These are phyloP conservation scores for Acanthis flammea DNA, from an alignment of 2,797 vertebrate species.

Conservation along the genomic window DNA sequence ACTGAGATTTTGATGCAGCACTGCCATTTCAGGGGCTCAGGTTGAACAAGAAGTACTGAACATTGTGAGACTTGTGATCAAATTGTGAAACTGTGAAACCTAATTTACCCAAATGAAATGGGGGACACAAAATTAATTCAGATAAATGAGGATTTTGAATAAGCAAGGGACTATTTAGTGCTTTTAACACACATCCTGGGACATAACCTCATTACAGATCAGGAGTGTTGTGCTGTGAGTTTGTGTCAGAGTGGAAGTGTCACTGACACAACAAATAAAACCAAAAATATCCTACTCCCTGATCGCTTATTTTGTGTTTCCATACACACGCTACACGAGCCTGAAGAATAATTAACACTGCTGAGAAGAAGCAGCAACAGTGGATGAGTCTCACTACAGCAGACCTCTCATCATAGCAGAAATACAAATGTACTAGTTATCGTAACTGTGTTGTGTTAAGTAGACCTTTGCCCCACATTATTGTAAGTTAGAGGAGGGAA, in stretches of 20 bases:
- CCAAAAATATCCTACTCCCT: slow-evolving; percentile 62
- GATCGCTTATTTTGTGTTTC: slow-evolving; percentile 58
- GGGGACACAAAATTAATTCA: slow-evolving; percentile 68
- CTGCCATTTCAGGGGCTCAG: neutral
- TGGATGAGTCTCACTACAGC: slow-evolving; percentile 56
- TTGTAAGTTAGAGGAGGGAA: slow-evolving; percentile 50
- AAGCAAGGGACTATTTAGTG: slow-evolving; percentile 63
- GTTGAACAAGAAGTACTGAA: slow-evolving; percentile 4
- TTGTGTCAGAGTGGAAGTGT: slow-evolving; percentile 64
- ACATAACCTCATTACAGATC: slow-evolving; percentile 64
- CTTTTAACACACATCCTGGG: slow-evolving; percentile 58
- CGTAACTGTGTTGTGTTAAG: slow-evolving; percentile 54
- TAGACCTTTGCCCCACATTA: slow-evolving; percentile 66
- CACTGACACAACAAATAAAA: slow-evolving; percentile 59
- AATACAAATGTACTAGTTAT: slow-evolving; percentile 64
- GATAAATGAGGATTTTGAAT: slow-evolving; percentile 60
- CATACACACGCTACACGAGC: slow-evolving; percentile 37
- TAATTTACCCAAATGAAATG: slow-evolving; percentile 65
- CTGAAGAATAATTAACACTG: slow-evolving; percentile 65
- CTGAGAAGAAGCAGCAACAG: slow-evolving; percentile 52
- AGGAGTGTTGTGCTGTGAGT: slow-evolving; percentile 36
- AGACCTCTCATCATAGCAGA: slow-evolving; percentile 64
- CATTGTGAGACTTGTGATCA: slow-evolving; percentile 42
- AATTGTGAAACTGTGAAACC: slow-evolving; percentile 63
- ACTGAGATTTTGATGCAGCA: neutral